These are phyloP conservation scores for Channa striata DNA, from an alignment of 2,797 vertebrate genomes.

Conservation along the genomic window DNA sequence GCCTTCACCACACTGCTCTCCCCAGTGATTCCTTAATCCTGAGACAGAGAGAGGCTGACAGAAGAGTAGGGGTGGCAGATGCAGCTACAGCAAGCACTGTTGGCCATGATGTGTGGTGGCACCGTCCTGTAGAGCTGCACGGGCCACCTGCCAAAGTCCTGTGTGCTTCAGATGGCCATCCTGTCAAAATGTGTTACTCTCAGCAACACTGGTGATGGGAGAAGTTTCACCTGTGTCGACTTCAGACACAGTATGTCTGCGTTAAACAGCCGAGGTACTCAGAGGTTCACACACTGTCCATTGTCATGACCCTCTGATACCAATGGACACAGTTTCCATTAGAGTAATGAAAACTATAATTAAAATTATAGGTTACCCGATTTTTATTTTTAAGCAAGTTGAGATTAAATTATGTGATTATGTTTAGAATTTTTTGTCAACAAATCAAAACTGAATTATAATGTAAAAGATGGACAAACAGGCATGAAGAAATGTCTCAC, in stretches of 20 bases:
- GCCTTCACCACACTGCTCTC: conserved; percentile 10
- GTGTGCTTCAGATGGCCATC: conserved; percentile 49
- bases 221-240: conserved; percentile 28
- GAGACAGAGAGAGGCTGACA: not conserved
- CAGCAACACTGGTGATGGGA: conserved; percentile 16
- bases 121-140: conserved; percentile 49
- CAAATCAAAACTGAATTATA: no score
- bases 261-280: not conserved
- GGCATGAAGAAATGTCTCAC: no score
- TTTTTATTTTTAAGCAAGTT: no score
- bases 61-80: not conserved
- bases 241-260: not conserved
- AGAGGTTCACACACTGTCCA: not conserved
- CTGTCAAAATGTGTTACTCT: conserved; percentile 71
- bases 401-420: no score
- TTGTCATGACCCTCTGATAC: no score
- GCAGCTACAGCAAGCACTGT: conserved; percentile 49
- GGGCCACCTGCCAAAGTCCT: conserved; percentile 61
- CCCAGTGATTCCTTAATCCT: conserved; percentile 31
- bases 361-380: no score
- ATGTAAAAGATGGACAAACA: no score
- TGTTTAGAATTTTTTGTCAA: no score
- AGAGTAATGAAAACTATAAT: no score
- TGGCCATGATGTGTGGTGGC: conserved; percentile 58
- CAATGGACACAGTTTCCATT: no score